phyloP scores from a whole-genome alignment of 2,113 vertebrate genomes.

The Tachysurus fulvidraco region DNA sequence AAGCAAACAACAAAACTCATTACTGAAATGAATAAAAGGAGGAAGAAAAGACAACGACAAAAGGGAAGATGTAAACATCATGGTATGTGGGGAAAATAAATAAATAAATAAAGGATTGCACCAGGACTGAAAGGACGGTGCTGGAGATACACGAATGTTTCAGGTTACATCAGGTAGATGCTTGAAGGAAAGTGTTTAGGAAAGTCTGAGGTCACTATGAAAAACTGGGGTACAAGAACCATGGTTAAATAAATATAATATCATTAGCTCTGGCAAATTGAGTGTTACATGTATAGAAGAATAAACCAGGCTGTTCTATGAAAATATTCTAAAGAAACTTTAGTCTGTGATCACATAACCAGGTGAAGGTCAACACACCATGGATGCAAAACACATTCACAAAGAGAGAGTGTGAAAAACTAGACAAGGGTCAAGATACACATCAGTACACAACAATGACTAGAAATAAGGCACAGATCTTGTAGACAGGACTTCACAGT shows the following conservation, averaged over 20 bases:
- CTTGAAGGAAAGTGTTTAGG: background rate
- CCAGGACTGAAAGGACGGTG: constrained; percentile 1
- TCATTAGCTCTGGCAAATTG: background rate
- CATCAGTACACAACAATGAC: background rate
- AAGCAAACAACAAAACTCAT: constrained; percentile 67
- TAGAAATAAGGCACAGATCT: background rate
- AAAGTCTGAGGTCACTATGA: background rate
- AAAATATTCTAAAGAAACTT: background rate
- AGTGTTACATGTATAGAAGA: background rate
- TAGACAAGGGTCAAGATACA: background rate
- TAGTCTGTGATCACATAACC: background rate
- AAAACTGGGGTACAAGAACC: background rate
- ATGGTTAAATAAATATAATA: background rate
- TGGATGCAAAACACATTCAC: background rate
- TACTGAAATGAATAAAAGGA: constrained; percentile 61
- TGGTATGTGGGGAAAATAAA: constrained; percentile 15
- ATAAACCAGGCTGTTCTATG: background rate
- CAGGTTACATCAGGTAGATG: background rate
- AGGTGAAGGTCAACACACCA: background rate
- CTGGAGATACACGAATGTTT: background rate
- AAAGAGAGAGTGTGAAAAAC: background rate
- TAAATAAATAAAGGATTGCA: background rate
- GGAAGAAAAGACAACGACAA: constrained; percentile 19
- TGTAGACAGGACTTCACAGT: background rate
- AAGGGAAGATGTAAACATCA: constrained; percentile 22